Base-by-base conservation (phyloP, 2,888 invertebrate species). In the Trimorus sp. region DNA sequence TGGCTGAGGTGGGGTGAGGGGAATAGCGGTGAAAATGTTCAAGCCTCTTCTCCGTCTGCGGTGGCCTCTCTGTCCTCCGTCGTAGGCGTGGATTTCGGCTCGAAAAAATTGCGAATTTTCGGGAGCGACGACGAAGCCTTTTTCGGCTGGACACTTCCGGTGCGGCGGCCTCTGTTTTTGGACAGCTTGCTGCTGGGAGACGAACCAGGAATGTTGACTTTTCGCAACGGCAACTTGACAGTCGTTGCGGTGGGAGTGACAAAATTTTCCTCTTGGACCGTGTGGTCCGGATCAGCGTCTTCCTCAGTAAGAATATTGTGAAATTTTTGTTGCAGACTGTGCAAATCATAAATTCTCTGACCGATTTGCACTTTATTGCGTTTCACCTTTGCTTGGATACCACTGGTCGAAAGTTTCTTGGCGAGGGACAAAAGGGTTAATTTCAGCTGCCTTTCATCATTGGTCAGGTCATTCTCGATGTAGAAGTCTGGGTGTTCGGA, bases 161-260 rank as follows among this genome's bases (percentile, higher is more conserved):
- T 11, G n/a, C 26, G 54, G n/a, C 54, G 54, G 36, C 36, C 16
- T 54, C 51, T 51, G 14, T 36, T 54, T 54, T 26, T 54, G 54
- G 54, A 26, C 26, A 26, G 7, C 54, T 54, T 54, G 26, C 8
- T n/a, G n/a, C 26, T 26, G 26, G 54, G 54, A 54, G 54, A 5
- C 11, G 9, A 9, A 36, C 9, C 36, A 54, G 26, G 54, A 54
- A 26, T 36, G 8, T 51, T 15, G 51, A 51, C 16, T 51, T 6
- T 51, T 14, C 51, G n/a, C 51, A 15, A n/a, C 16, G 51, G 16
- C 36, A 26, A 3, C 26, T 26, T 26, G 26, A 26, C 26, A 26
- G 26, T 26, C 11, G 9, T 40, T 40, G 40, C 1, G 40, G 40
- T 40, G 11, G 40, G 40, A 1, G 40, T 40, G 11, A 11, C 40